Evolutionary conservation across 1,140 invertebrate genomes (phyloP), one percentile per base, ranked within the genome.

Genomic region (Drosophila tristis): DNA sequence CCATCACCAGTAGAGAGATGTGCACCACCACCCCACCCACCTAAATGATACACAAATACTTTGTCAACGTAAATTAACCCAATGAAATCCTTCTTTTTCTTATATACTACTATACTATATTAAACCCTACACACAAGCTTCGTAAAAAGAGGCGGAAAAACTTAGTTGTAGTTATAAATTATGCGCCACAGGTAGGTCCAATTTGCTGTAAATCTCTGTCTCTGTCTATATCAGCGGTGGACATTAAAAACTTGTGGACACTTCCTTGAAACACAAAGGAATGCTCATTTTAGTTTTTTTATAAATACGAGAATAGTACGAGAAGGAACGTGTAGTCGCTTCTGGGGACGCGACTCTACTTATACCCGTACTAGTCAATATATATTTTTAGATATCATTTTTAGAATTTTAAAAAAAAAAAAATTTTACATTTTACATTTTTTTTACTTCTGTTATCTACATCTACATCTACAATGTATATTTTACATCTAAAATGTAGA

Each of bases 81-180:
- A 64, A 64, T 86, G 31, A 81, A 74, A 73, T 5, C 63, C 82
- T 85, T 76, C 68, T 90, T 78, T 79, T 82, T 71, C 67, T 39
- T 71, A 61, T 87, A 71, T 85, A 91, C 68, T 90, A 39, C 78
- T 79, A 75, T 74, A 80, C 35, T 72, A 77, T 75, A 82, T 61
- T 61, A 65, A 60, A 51, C 44, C 23, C 51, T 61, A 60, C 53
- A 89, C 65, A 78, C 79, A 91, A 91, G 90, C 90, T 91, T 91
- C 90, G 87, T 91, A 91, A 91, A 91, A 91, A 90, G 90, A 90
- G 90, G 77, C 90, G 90, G 90, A 91, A 91, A 91, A 90, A 91
- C 78, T 81, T 91, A 91, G 87, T 91, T 74, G 90, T 91, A 90
- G 87, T 91, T 90, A 91, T 91, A 84, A 91, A 91, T 91, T 91